A percentile compares a stretch with the other conserved stretches of the same genome.
Conservation (phyloP, 2,888 invertebrate genomes). For the Holacanthella duospinosa region DNA sequence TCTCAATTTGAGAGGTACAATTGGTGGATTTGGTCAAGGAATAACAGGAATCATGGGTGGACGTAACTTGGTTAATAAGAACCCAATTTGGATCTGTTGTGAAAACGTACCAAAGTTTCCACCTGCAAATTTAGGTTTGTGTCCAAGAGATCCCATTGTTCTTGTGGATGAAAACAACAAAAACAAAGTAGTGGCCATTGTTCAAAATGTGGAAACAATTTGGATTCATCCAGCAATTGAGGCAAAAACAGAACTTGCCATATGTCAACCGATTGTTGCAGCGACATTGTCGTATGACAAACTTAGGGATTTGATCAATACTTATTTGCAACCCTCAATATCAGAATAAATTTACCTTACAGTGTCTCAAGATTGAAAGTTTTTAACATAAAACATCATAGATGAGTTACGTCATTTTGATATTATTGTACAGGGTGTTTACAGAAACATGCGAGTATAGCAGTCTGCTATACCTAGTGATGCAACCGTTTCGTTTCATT, state of each 20-base stretch:
- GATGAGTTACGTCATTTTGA: no score
- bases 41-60: neutral
- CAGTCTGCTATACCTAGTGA: no score
- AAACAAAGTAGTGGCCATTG: neutral
- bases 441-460: no score
- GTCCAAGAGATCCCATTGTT: neutral
- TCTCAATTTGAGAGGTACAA: neutral
- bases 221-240: neutral
- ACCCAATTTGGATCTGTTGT: neutral
- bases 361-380: no score
- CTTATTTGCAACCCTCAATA: no score
- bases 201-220: neutral
- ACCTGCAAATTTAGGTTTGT: neutral
- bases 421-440: no score
- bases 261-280: neutral
- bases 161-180: no score
- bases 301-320: no score
- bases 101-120: neutral
- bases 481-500: no score
- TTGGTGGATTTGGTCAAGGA: neutral
- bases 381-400: no score
- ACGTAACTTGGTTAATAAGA: neutral
- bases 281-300: neutral
- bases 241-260: neutral
- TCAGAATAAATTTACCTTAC: no score